These are phyloP conservation scores for Oncorhynchus keta DNA, from an alignment of 2,113 vertebrate genomes.

Conservation along the genomic window DNA sequence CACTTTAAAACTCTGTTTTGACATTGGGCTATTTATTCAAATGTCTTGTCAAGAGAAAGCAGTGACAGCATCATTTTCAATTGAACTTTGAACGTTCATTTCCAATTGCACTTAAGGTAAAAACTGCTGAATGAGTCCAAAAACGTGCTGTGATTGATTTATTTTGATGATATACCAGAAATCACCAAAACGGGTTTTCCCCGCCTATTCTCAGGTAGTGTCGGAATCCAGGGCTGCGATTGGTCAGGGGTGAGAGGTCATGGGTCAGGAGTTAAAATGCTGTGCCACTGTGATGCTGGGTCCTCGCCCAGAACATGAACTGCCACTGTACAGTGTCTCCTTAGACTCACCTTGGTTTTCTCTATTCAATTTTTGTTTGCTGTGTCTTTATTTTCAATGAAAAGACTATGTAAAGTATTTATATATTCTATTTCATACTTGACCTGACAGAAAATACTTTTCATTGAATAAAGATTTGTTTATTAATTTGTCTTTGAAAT, in stretches of 20 bases:
- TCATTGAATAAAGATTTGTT: slow-evolving; percentile 88
- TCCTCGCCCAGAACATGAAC: slow-evolving; percentile 45
- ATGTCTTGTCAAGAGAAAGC: too few relatives aligned
- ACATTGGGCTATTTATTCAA: too few relatives aligned
- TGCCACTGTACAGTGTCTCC: slow-evolving; percentile 27
- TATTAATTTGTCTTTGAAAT: slow-evolving; percentile 56
- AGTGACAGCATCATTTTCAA: too few relatives aligned
- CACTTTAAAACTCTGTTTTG: too few relatives aligned
- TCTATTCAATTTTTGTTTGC: slow-evolving; percentile 55
- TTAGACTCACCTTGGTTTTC: slow-evolving; percentile 31
- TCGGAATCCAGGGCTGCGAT: background rate
- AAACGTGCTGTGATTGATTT: too few relatives aligned
- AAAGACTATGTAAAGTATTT: slow-evolving; percentile 84
- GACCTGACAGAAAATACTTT: slow-evolving; percentile 74
- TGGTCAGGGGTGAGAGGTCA: background rate
- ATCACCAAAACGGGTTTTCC: too few relatives aligned
- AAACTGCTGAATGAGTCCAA: too few relatives aligned
- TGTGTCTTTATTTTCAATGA: slow-evolving; percentile 39
- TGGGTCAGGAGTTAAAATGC: background rate
- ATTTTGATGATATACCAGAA: too few relatives aligned
- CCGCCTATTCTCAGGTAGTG: background rate
- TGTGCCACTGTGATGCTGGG: slow-evolving; percentile 57
- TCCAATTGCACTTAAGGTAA: too few relatives aligned
- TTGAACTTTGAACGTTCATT: too few relatives aligned
- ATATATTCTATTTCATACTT: slow-evolving; percentile 88